Percentiles rank a stretch among this genome's conserved stretches.
Evolutionary conservation across 2,888 invertebrate genomes (phyloP).

Genomic region (Netelia fuscicornis): DNA sequence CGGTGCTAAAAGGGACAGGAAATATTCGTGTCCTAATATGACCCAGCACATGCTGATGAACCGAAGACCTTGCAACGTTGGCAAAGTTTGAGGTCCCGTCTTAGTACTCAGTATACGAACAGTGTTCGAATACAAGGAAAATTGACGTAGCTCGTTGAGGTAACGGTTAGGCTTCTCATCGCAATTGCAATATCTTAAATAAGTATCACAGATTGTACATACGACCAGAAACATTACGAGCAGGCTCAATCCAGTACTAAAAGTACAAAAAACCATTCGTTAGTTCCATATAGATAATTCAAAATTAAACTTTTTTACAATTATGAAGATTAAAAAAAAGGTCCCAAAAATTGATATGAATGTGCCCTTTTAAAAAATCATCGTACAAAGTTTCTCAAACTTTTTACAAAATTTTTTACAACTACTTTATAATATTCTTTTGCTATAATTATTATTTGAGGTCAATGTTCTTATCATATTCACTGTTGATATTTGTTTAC

Average conservation of each 20-base stretch:
- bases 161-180: background rate
- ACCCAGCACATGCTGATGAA: constrained; percentile 85
- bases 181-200: background rate
- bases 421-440: no score
- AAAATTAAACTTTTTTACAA: no score
- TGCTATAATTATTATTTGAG: background rate
- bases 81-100: constrained; percentile 76
- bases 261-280: constrained; percentile 49
- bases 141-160: constrained; percentile 74
- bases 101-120: constrained; percentile 80
- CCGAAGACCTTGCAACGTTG: constrained; percentile 86
- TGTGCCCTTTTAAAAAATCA: no score
- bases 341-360: no score
- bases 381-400: no score
- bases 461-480: no score
- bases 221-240: constrained; percentile 70
- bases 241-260: constrained; percentile 71
- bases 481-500: no score
- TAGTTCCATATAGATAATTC: no score
- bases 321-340: no score
- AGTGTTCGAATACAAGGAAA: constrained; percentile 83
- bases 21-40: constrained; percentile 84
- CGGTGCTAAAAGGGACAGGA: constrained; percentile 79
- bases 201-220: constrained; percentile 73
- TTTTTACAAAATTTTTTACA: no score